These are phyloP conservation scores for Amiota communis DNA, from an alignment of 2,888 invertebrate genomes.

Conservation along the genomic window DNA sequence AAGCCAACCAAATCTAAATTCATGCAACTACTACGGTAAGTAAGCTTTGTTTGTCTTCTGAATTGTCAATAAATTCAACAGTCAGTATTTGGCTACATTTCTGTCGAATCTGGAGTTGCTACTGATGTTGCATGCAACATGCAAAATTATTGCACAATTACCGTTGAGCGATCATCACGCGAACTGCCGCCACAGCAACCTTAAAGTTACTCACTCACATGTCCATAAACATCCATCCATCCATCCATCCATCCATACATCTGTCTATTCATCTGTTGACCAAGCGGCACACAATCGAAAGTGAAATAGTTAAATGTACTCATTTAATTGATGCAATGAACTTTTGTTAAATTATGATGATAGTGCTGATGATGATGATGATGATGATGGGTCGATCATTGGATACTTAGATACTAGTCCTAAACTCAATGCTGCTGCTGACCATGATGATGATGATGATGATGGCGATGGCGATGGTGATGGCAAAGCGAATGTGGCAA, in stretches of 20 bases:
- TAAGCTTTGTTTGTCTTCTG: conserved; percentile 3
- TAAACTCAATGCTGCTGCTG: no score
- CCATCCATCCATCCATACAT: not conserved
- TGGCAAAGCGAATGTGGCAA: conserved; percentile 20
- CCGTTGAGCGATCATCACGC: conserved; percentile 28
- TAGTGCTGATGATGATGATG: no score
- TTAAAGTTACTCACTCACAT: no score
- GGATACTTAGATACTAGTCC: not conserved
- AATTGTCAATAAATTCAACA: conserved; percentile 32
- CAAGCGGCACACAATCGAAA: conserved; percentile 24
- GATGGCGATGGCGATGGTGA: not conserved
- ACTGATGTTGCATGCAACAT: conserved; percentile 15
- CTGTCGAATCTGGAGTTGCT: conserved; percentile 2
- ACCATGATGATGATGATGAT: no score
- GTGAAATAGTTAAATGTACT: conserved; percentile 33
- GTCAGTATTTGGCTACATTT: no score
- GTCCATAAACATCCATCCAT: no score
- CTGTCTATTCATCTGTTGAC: not conserved
- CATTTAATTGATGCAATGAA: conserved; percentile 41
- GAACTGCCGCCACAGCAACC: not conserved
- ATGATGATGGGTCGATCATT: not conserved
- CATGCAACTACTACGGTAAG: not conserved
- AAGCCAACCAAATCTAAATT: not conserved
- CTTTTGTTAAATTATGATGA: conserved; percentile 4
- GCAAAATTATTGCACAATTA: conserved; percentile 42